Conservation (phyloP, 1,140 invertebrate genomes). For the Potamilus streckersoni region DNA sequence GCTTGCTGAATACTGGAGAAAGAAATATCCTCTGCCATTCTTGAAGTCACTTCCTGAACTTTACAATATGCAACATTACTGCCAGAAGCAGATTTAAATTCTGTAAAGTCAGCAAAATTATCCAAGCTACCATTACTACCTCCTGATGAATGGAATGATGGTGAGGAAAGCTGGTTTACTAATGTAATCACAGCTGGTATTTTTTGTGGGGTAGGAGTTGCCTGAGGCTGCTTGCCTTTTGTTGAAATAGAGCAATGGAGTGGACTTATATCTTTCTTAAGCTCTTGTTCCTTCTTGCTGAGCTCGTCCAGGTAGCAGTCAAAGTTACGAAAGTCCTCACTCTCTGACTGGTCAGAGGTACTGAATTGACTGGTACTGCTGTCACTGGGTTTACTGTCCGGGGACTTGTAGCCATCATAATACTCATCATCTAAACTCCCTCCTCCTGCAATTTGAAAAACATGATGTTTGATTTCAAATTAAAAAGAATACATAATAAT, state of each 20-base stretch:
- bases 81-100: constrained; percentile 47
- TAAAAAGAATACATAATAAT: too few species aligned
- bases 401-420: constrained; percentile 75
- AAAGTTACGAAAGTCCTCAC: constrained; percentile 59
- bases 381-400: constrained; percentile 56
- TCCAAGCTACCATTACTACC: constrained; percentile 11
- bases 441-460: too few species aligned
- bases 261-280: constrained; percentile 43
- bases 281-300: constrained; percentile 43
- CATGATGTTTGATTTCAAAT: too few species aligned
- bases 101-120: constrained; percentile 43
- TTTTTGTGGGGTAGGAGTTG: constrained; percentile 12
- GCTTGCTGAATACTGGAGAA: constrained; percentile 24
- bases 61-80: too few species aligned
- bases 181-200: constrained; percentile 2
- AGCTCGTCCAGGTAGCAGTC: constrained; percentile 61
- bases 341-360: constrained; percentile 61
- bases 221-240: constrained; percentile 13
- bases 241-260: constrained; percentile 44
- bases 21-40: too few species aligned
- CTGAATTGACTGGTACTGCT: constrained; percentile 55
- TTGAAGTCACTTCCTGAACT: too few species aligned
- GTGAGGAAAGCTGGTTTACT: constrained; percentile 13
- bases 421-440: constrained; percentile 69
- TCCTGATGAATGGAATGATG: constrained; percentile 16